Evolutionary conservation across 2,113 vertebrate species (phyloP), one percentile per base, ranked within the genome.

Genomic region (Hylia prasina): DNA sequence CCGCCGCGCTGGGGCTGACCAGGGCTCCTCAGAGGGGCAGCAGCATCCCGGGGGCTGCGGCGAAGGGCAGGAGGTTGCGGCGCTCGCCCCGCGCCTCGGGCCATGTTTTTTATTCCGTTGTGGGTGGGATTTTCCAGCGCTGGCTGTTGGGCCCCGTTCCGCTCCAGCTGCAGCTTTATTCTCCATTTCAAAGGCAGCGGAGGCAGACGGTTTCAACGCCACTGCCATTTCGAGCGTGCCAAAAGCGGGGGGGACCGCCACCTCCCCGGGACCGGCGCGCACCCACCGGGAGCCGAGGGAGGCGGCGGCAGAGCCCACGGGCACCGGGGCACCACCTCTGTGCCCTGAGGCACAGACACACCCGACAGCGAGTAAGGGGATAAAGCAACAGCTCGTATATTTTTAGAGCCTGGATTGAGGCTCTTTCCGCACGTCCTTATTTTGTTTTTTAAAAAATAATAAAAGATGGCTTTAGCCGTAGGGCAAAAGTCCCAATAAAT

Each of bases 101-200:
- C 90, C 20, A 4, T 82, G 95, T 69, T 92, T 95, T 97, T 91
- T 53, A 94, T 95, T 93, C 95, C 95, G 45, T 96, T 94, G 96
- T 95, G 95, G 96, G 96, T 97, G 96, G 96, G 96, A 96, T 95
- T 97, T 97, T 97, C 96, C 95, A 96, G 95, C 56, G 45, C 88
- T 90, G 92, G 88, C 95, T 91, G 95, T 94, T 96, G 94, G 96
- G 96, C 95, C 96, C 92, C 95, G 92, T 96, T 95, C 95, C 94
- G 92, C 95, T 96, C 96, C 95, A 97, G 94, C 96, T 97, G 95
- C 95, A 96, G 95, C 96, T 96, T 96, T 96, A 94, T 95, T 96
- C 95, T 96, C 94, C 95, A 97, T 96, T 96, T 96, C 96, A 96
- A 96, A 96, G 96, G 95, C 96, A 87, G 87, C 57, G 13, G 64